Evolutionary conservation across 2,797 vertebrate species (phyloP).

Genomic region (Mycteria americana): DNA sequence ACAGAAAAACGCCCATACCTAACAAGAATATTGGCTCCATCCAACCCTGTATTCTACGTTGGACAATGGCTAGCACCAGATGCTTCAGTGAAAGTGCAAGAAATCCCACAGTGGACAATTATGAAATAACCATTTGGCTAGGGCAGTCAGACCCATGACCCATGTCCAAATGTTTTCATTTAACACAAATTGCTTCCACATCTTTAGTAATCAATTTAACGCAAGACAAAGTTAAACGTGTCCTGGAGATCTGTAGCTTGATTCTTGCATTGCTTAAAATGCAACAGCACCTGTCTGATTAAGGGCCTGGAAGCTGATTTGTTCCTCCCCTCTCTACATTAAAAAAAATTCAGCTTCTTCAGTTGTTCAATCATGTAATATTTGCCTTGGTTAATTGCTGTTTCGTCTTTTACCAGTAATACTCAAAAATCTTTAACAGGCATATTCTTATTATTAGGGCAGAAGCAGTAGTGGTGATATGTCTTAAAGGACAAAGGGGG

Average conservation of each 20-base stretch:
- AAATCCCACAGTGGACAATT: constrained; percentile 17
- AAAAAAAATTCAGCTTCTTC: neutral
- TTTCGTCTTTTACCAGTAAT: neutral
- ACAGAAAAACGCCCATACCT: neutral
- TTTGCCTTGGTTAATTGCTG: neutral
- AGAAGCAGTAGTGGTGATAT: neutral
- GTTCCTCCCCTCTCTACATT: neutral
- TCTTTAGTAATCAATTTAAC: constrained; percentile 46
- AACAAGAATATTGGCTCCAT: neutral
- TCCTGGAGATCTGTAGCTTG: constrained; percentile 4
- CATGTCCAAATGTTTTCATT: constrained; percentile 45
- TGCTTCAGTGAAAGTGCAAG: neutral
- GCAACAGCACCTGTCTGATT: neutral
- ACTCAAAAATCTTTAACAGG: neutral
- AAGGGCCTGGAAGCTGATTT: neutral
- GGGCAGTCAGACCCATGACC: constrained; percentile 4
- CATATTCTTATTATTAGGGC: neutral
- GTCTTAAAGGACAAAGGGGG: neutral
- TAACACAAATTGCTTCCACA: constrained; percentile 35
- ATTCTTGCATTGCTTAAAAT: neutral
- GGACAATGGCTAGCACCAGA: neutral
- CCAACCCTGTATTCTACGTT: neutral
- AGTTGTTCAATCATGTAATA: neutral
- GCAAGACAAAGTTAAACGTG: constrained; percentile 10
- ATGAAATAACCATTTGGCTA: constrained; percentile 25